Evolutionary conservation across 1,140 invertebrate genomes (phyloP).

Genomic region (Scaptomyza pallida): DNA sequence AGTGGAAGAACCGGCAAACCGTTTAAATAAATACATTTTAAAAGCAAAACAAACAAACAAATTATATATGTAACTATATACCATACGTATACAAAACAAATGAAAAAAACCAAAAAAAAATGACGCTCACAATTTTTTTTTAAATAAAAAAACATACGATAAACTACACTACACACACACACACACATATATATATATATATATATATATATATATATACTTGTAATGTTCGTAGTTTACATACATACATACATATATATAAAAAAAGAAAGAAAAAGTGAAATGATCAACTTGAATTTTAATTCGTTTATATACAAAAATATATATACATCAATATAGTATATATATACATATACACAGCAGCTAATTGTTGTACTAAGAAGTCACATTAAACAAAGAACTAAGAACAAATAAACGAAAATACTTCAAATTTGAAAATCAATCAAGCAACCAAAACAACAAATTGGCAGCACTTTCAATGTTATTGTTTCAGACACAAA

Average conservation of each 20-base stretch:
- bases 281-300: slow-evolving; percentile 64
- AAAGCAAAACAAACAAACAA: slow-evolving; percentile 49
- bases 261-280: too few species aligned
- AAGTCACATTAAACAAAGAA: slow-evolving; percentile 63
- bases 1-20: slow-evolving; percentile 31
- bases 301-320: slow-evolving; percentile 73
- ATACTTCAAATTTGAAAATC: slow-evolving; percentile 72
- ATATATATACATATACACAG: slow-evolving; percentile 36
- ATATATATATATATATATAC: neutral
- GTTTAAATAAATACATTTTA: slow-evolving; percentile 16
- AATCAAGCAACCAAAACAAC: slow-evolving; percentile 19
- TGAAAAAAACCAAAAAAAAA: slow-evolving; percentile 32
- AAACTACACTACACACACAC: slow-evolving; percentile 58
- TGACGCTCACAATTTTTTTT: slow-evolving; percentile 58
- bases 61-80: slow-evolving; percentile 71
- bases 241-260: too few species aligned
- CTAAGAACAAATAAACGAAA: slow-evolving; percentile 73
- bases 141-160: slow-evolving; percentile 55
- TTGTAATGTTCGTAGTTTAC: slow-evolving; percentile 54
- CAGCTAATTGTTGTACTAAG: slow-evolving; percentile 78
- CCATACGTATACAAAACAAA: slow-evolving; percentile 51
- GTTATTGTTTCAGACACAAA: slow-evolving; percentile 3
- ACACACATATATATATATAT: slow-evolving; percentile 33
- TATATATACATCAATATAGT: slow-evolving; percentile 35
- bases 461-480: slow-evolving; percentile 6